Conservation (phyloP, 2,888 invertebrate species). For the Aphrophora alni region DNA sequence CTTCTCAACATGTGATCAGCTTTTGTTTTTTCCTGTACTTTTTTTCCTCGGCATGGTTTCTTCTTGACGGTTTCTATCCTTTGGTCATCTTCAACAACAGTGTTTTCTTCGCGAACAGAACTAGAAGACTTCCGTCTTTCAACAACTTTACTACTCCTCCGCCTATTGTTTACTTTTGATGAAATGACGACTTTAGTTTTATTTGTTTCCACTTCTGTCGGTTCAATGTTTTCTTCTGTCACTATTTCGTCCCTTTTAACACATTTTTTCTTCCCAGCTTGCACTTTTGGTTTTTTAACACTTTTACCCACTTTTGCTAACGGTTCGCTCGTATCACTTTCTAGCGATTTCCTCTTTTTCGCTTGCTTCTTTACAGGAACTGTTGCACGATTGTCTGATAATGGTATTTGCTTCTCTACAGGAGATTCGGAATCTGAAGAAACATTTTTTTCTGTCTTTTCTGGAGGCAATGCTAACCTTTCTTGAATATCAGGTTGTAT, state of each 20-base stretch:
- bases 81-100: background rate
- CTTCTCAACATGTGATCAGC: constrained; percentile 28
- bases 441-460: constrained; percentile 16
- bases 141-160: constrained; percentile 17
- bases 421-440: background rate
- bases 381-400: constrained; percentile 30
- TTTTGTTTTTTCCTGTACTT: constrained; percentile 41
- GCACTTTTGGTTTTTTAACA: constrained; percentile 25
- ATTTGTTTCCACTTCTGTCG: constrained; percentile 5
- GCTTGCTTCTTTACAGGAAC: constrained; percentile 26
- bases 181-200: background rate
- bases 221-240: constrained; percentile 27
- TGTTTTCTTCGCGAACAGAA: constrained; percentile 13
- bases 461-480: constrained; percentile 17
- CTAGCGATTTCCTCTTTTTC: constrained; percentile 28
- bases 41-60: constrained; percentile 38
- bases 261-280: constrained; percentile 30
- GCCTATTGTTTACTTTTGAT: constrained; percentile 25
- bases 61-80: constrained; percentile 33
- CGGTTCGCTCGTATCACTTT: constrained; percentile 24
- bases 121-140: constrained; percentile 33
- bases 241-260: constrained; percentile 30
- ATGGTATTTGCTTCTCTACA: constrained; percentile 30
- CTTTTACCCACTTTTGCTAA: constrained; percentile 25
- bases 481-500: constrained; percentile 32